Base-by-base conservation (phyloP, 2,888 invertebrate genomes). In the Epirrita christyi region DNA sequence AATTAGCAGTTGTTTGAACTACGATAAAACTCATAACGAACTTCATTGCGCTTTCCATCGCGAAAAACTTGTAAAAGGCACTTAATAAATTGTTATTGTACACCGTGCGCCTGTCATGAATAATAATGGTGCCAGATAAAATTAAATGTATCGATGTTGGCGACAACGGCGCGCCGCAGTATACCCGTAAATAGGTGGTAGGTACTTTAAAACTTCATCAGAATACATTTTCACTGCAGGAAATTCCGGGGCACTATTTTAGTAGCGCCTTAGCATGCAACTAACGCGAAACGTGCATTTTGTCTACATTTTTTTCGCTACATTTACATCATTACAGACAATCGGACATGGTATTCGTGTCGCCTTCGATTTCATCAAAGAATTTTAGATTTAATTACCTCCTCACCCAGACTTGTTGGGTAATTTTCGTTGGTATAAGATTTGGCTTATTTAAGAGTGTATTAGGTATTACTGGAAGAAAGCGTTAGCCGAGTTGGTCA, bases 71-170 rank as follows among this genome's bases (percentile, higher is more conserved):
- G 34, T 42, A 32, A 49, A 14, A 44, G 29, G 45, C 55, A 55
- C 38, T 55, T 55, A 47, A 56, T 49, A 60, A 60, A 60, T 46
- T 60, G 55, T 60, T 60, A 53, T 56, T 46, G 52, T 49, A 53
- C 49, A 53, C 49, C 42, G 52, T 60, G 38, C 54, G 55, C 53
- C 54, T 40, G 61, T 45, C 59, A 45, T 54, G 63, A 48, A 54
- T 61, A 61, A 55, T 55, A 61, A 59, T 63, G 53, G 44, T 36
- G 27, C 29, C 50, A 41, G 50, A 58, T 55, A 51, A 59, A 55
- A 55, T 57, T 52, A 57, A 51, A 40, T 44, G 50, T 59, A 54
- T 59, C 59, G 47, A 28, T 38, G 54, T 48, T 44, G 32, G 9
- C 43, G 42, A 38, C 49, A 43, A 40, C 41, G 42, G 40, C 40